Evolutionary conservation across 2,113 vertebrate species (phyloP).

Genomic region (Cygnus buccinator): DNA sequence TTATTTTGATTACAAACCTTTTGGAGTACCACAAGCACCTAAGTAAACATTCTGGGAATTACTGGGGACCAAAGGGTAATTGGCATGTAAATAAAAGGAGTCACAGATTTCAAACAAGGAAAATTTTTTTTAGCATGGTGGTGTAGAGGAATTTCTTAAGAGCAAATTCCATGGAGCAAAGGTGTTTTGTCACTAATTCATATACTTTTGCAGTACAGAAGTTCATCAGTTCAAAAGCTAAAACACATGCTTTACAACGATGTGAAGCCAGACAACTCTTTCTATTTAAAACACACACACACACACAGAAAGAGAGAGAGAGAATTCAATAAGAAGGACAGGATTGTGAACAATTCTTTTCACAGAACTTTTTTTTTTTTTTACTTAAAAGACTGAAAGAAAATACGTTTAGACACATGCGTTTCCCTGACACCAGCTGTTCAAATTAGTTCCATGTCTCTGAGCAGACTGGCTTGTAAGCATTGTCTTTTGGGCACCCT

Average conservation of each 20-base stretch:
- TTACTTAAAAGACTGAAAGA: not conserved
- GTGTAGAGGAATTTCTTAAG: not conserved
- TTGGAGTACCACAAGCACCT: not conserved
- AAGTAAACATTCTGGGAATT: slow-evolving; percentile 57
- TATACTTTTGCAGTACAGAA: not conserved
- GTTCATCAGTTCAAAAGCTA: not conserved
- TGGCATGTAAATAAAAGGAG: slow-evolving; percentile 12
- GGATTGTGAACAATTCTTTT: not conserved
- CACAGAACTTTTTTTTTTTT: not conserved
- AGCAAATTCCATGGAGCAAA: not conserved
- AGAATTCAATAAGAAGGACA: not conserved
- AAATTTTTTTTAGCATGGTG: not conserved
- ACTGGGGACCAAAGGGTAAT: slow-evolving; percentile 27
- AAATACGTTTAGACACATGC: not conserved
- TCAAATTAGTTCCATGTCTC: slow-evolving; percentile 11
- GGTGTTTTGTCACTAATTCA: not conserved
- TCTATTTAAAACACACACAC: not conserved
- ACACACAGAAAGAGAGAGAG: not conserved
- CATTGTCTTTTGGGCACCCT: not conserved
- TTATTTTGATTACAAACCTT: slow-evolving; percentile 21
- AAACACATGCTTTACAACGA: not conserved
- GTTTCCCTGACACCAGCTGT: not conserved
- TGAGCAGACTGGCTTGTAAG: not conserved
- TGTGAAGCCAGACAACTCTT: not conserved
- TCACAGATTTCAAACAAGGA: not conserved